Percentiles rank a stretch among this genome's conserved stretches.
These are phyloP conservation scores for Bombus terrestris DNA, from an alignment of 1,140 invertebrate genomes.

Conservation along the genomic window DNA sequence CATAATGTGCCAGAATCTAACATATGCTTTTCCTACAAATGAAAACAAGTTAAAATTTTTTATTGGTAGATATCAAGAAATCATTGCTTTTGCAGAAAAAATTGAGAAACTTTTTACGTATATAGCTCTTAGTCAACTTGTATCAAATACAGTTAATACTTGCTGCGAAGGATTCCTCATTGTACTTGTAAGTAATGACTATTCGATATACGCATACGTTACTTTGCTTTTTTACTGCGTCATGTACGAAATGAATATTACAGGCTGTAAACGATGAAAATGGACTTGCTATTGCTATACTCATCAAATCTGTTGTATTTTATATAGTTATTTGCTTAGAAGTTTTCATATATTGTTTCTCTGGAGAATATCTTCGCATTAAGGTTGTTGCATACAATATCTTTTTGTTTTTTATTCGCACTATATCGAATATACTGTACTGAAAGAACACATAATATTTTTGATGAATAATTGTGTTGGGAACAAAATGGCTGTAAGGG, in stretches of 20 bases:
- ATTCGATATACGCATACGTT: neutral
- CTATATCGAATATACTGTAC: neutral
- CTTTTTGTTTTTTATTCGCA: neutral
- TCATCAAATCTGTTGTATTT: slow-evolving; percentile 11
- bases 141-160: slow-evolving; percentile 46
- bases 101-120: slow-evolving; percentile 53
- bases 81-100: slow-evolving; percentile 41
- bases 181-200: slow-evolving; percentile 44
- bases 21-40: neutral
- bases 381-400: slow-evolving; percentile 32
- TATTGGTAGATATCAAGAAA: slow-evolving; percentile 43
- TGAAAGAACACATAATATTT: no score
- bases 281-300: neutral
- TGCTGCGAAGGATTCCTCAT: slow-evolving; percentile 56
- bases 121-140: slow-evolving; percentile 49
- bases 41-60: slow-evolving; percentile 7
- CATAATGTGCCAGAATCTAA: slow-evolving; percentile 41
- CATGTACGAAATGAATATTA: neutral
- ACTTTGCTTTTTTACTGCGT: neutral
- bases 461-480: neutral
- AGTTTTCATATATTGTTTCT: slow-evolving; percentile 44
- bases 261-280: neutral
- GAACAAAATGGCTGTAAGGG: neutral
- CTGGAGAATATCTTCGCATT: slow-evolving; percentile 44
- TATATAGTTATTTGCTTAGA: slow-evolving; percentile 18